phyloP scores from a whole-genome alignment of 2,888 invertebrate species.

The Rotaria sp. region DNA sequence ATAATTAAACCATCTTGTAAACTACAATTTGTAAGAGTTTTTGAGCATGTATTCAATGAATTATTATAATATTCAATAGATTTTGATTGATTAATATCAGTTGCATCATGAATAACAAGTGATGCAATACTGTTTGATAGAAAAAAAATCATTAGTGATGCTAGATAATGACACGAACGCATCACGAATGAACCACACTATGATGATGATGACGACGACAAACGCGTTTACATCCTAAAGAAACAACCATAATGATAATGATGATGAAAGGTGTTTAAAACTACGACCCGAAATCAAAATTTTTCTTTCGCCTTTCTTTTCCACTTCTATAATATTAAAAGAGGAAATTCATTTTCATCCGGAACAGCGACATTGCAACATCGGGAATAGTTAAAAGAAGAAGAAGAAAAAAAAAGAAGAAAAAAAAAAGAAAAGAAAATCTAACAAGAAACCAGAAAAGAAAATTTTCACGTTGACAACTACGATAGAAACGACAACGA shows the following conservation, averaged over 20 bases:
- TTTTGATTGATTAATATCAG: not conserved
- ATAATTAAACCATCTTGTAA: slow-evolving; percentile 67
- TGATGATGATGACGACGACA: not conserved
- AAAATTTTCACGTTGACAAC: not conserved
- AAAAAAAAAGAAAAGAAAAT: not conserved
- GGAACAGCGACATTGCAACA: not conserved
- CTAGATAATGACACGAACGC: not conserved
- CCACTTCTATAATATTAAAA: not conserved
- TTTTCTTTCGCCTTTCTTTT: not conserved
- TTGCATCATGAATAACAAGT: not conserved
- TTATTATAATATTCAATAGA: not conserved
- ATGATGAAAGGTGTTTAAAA: not conserved
- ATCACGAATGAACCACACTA: slow-evolving; percentile 9
- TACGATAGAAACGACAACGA: not conserved
- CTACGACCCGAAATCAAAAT: not conserved
- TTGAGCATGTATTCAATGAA: not conserved
- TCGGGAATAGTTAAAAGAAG: not conserved
- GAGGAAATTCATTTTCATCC: not conserved
- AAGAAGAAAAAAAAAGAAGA: not conserved
- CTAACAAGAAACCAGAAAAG: not conserved
- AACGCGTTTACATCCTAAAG: not conserved
- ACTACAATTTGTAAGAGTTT: not conserved
- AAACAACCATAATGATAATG: not conserved
- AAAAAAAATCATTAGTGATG: not conserved
- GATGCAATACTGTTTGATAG: not conserved